Percentiles rank a stretch among this genome's conserved stretches.
Conservation (phyloP, 2,888 invertebrate species). For the Cataglyphis altisquamis region DNA sequence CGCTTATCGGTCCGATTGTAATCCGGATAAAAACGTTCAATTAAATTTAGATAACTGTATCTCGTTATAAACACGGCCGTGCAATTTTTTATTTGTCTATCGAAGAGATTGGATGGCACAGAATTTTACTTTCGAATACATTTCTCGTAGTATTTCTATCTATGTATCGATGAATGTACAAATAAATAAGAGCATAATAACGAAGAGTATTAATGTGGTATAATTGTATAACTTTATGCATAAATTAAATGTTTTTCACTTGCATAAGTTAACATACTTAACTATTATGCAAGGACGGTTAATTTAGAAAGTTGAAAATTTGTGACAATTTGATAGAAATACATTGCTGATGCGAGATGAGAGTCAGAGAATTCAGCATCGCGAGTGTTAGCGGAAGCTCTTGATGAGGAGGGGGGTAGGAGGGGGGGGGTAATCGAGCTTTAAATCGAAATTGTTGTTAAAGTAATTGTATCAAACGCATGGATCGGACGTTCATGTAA, state of each 20-base stretch:
- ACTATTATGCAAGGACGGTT: constrained; percentile 32
- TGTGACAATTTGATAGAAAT: constrained; percentile 1
- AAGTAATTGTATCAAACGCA: constrained; percentile 14
- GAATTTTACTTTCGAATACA: not conserved
- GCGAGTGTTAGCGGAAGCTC: constrained; percentile 13
- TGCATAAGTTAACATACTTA: constrained; percentile 12
- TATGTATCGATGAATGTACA: not conserved
- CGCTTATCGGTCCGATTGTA: constrained; percentile 3
- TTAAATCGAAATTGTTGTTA: constrained; percentile 20
- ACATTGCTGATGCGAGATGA: constrained; percentile 5
- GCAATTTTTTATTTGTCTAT: not conserved
- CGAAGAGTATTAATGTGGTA: not conserved
- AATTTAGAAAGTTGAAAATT: constrained; percentile 38
- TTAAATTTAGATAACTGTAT: not conserved
- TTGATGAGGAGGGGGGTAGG: not conserved
- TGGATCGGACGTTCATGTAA: constrained; percentile 27
- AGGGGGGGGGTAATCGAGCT: not conserved
- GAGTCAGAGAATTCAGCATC: constrained; percentile 1
- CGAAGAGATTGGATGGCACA: not conserved
- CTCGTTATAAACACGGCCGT: not conserved
- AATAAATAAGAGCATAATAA: not conserved
- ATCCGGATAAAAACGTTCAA: not conserved
- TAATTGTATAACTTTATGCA: constrained; percentile 14
- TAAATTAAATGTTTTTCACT: not conserved
- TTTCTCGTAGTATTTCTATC: not conserved